Percentiles rank a stretch among this genome's conserved stretches.
Conservation (phyloP, 2,113 vertebrate genomes). For the Dissostichus mawsoni region DNA sequence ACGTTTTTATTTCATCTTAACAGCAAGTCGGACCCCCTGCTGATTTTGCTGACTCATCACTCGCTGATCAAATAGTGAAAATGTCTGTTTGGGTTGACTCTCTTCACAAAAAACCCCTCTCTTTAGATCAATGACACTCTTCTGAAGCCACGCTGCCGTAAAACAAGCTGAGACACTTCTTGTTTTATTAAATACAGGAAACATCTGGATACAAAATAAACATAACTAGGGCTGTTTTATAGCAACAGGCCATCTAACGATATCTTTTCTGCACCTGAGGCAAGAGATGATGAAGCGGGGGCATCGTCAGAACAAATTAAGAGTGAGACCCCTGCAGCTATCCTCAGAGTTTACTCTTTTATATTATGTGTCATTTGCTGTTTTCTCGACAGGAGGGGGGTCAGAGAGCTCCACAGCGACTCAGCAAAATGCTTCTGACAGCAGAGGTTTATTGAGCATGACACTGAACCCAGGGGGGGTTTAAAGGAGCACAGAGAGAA, state of each 20-base stretch:
- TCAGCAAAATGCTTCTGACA: slow-evolving; percentile 64
- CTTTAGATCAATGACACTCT: slow-evolving; percentile 13
- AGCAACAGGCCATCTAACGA: slow-evolving; percentile 10
- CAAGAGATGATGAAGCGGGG: slow-evolving; percentile 9
- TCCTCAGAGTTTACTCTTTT: slow-evolving; percentile 24
- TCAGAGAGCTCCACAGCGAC: slow-evolving; percentile 40
- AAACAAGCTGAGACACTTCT: slow-evolving; percentile 29
- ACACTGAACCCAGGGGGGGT: slow-evolving; percentile 46
- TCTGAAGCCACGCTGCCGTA: neutral
- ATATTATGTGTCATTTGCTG: slow-evolving; percentile 36
- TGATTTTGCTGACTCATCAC: slow-evolving; percentile 32
- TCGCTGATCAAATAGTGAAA: slow-evolving; percentile 4
- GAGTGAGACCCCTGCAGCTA: slow-evolving; percentile 26
- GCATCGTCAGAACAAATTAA: slow-evolving; percentile 56
- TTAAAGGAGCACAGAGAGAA: slow-evolving; percentile 26
- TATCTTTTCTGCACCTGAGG: slow-evolving; percentile 7
- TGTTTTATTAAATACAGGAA: slow-evolving; percentile 28
- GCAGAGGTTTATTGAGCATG: slow-evolving; percentile 65
- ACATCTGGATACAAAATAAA: slow-evolving; percentile 17
- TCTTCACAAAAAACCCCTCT: slow-evolving; percentile 12
- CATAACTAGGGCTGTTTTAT: neutral
- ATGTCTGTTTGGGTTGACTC: neutral
- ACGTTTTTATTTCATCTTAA: neutral
- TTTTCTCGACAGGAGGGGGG: slow-evolving; percentile 16
- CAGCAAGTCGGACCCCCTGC: neutral